These are phyloP conservation scores for Aplodontia rufa DNA, from an alignment of 2,113 vertebrate genomes.

Conservation along the genomic window DNA sequence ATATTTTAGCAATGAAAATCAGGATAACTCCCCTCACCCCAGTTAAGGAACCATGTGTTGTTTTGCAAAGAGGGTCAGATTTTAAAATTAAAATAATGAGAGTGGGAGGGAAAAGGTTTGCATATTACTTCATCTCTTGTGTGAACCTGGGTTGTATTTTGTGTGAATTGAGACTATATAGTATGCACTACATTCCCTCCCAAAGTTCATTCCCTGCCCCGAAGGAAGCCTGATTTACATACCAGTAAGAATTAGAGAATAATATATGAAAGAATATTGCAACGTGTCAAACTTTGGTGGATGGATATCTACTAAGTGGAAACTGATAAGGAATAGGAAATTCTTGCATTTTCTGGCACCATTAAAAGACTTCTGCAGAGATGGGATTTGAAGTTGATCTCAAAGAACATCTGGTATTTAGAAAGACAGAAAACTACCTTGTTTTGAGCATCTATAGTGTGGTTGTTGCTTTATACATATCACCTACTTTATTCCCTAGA, in stretches of 20 bases:
- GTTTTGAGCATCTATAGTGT: not conserved
- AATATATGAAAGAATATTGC: not conserved
- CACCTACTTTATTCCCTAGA: not conserved
- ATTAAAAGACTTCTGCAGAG: not conserved
- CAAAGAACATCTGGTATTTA: constrained; percentile 16
- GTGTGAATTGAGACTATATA: not conserved
- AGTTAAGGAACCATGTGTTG: constrained; percentile 10
- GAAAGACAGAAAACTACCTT: not conserved
- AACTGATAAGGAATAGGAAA: not conserved
- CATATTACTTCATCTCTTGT: not conserved
- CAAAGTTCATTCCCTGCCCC: not conserved
- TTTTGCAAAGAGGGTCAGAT: constrained; percentile 12
- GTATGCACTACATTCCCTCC: not conserved
- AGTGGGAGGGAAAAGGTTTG: not conserved
- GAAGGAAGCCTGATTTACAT: not conserved
- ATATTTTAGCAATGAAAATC: constrained; percentile 29
- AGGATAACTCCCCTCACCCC: constrained; percentile 37
- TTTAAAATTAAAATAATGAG: constrained; percentile 15
- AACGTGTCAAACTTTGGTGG: not conserved
- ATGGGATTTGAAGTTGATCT: not conserved
- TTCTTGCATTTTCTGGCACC: not conserved
- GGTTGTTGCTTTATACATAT: not conserved
- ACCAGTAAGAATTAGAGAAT: not conserved
- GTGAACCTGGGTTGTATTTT: not conserved
- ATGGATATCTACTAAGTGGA: not conserved